Evolutionary conservation across 2,888 invertebrate species (phyloP).

Genomic region (Hecatera dysodea): DNA sequence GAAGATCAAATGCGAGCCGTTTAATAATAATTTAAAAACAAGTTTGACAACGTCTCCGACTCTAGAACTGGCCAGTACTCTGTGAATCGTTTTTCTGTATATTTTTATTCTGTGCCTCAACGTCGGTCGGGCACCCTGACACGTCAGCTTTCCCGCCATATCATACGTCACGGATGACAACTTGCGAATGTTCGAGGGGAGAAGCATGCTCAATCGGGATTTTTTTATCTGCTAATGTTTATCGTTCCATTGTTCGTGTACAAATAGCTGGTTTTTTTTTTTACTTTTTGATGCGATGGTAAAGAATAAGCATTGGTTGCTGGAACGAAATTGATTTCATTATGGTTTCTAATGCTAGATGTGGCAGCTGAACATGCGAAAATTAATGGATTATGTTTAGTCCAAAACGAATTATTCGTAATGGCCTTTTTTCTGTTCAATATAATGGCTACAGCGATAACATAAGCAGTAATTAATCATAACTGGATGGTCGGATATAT

Average conservation of each 20-base stretch:
- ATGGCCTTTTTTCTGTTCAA: constrained; percentile 5
- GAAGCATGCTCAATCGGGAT: constrained; percentile 25
- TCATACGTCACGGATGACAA: constrained; percentile 60
- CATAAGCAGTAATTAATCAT: constrained; percentile 35
- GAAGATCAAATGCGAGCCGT: too few species aligned
- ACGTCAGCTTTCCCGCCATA: constrained; percentile 62
- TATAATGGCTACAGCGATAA: constrained; percentile 4
- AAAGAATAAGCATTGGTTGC: constrained; percentile 27
- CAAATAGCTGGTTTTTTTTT: constrained; percentile 42
- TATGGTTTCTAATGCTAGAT: constrained; percentile 16
- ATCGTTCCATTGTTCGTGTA: constrained; percentile 42
- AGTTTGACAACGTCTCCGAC: too few species aligned
- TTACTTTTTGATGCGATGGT: constrained; percentile 34
- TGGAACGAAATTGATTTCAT: constrained; percentile 38
- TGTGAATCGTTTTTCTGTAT: constrained; percentile 19
- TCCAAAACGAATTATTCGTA: constrained; percentile 26
- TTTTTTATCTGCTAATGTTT: constrained; percentile 49
- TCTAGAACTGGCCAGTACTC: background rate
- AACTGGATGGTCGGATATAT: background rate
- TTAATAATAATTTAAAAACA: too few species aligned
- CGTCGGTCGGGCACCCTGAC: constrained; percentile 24
- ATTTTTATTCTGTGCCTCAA: background rate
- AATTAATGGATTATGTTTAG: constrained; percentile 22
- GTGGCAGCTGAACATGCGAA: constrained; percentile 42
- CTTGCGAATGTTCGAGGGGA: constrained; percentile 55